Conservation (phyloP, 2,888 invertebrate genomes). For the Acanthopleura granulata region DNA sequence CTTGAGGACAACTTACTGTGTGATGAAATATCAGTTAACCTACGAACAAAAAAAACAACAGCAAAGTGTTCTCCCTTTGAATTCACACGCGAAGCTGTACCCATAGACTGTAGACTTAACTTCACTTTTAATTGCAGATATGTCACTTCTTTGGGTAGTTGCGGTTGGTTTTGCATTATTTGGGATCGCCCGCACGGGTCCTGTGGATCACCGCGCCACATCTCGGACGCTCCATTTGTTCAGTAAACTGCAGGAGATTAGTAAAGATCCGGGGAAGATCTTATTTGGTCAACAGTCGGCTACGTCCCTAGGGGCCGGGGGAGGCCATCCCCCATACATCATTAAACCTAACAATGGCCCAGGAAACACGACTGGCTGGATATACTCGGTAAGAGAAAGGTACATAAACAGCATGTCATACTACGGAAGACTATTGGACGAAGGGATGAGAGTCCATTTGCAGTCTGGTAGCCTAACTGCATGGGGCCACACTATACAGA, state of each 20-base stretch:
- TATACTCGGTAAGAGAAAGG: background rate
- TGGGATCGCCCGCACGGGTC: conserved; percentile 6
- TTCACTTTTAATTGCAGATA: too few relatives aligned
- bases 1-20: too few relatives aligned
- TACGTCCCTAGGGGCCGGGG: conserved; percentile 27
- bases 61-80: too few relatives aligned
- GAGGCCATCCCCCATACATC: conserved; percentile 30
- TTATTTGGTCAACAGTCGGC: conserved; percentile 36
- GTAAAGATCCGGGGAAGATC: conserved; percentile 24
- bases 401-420: background rate
- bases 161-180: too few relatives aligned
- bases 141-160: too few relatives aligned
- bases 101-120: too few relatives aligned
- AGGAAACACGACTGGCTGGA: conserved; percentile 5
- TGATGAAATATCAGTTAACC: too few relatives aligned
- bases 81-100: too few relatives aligned
- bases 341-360: conserved; percentile 18
- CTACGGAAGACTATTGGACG: background rate
- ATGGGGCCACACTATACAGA: too few relatives aligned
- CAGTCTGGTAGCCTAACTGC: too few relatives aligned
- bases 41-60: too few relatives aligned
- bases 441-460: too few relatives aligned
- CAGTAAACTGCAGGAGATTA: conserved; percentile 20
- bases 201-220: conserved; percentile 29
- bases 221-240: conserved; percentile 25